phyloP scores from a whole-genome alignment of 1,140 invertebrate genomes.

The Holotrichia oblita region DNA sequence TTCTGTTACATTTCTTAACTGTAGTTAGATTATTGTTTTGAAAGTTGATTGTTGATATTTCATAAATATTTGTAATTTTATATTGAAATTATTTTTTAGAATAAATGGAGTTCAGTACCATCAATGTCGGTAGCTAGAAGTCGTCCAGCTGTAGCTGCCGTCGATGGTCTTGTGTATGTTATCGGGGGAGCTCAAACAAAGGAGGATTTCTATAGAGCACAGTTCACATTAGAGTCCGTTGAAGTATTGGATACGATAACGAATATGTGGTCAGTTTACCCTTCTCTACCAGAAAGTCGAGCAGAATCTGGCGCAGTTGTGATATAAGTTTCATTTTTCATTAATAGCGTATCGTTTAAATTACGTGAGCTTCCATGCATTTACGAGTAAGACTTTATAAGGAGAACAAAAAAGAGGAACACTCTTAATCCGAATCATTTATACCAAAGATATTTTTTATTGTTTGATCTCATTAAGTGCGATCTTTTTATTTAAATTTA shows the following conservation, averaged over 20 bases:
- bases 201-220: constrained; percentile 84
- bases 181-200: constrained; percentile 83
- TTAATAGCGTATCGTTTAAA: neutral
- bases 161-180: constrained; percentile 83
- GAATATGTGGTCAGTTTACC: constrained; percentile 80
- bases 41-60: too few relatives aligned
- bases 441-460: constrained; percentile 30
- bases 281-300: constrained; percentile 80
- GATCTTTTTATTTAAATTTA: constrained; percentile 23
- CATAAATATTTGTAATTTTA: too few relatives aligned
- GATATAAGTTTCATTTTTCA: constrained; percentile 59
- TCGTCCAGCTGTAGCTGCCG: constrained; percentile 84
- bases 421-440: neutral
- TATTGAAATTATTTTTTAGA: constrained; percentile 62
- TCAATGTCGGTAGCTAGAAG: constrained; percentile 79
- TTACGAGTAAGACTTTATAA: constrained; percentile 17
- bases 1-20: too few relatives aligned
- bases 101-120: constrained; percentile 81
- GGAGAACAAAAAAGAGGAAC: neutral
- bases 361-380: constrained; percentile 25
- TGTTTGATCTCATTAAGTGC: constrained; percentile 19
- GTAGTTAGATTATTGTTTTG: too few relatives aligned
- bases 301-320: constrained; percentile 83
- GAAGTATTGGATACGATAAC: constrained; percentile 84
- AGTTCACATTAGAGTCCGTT: constrained; percentile 80